A percentile compares a stretch with the other conserved stretches of the same genome.
These are phyloP conservation scores for Ptilodon capucinus DNA, from an alignment of 2,888 invertebrate species.

Conservation along the genomic window DNA sequence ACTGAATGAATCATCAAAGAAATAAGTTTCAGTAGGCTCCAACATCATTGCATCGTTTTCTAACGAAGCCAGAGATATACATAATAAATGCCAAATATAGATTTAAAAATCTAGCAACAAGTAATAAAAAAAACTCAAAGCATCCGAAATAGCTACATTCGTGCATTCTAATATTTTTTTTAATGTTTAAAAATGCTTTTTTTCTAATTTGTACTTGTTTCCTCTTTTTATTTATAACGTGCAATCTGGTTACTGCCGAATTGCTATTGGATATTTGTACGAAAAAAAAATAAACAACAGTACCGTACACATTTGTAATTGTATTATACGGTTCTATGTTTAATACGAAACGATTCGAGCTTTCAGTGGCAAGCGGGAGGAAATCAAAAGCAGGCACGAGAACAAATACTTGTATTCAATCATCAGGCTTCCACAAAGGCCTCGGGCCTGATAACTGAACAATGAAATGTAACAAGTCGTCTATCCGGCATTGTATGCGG, in stretches of 20 bases:
- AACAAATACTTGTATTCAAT: constrained; percentile 83
- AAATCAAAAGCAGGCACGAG: constrained; percentile 77
- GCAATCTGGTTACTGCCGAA: constrained; percentile 7
- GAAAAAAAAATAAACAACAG: constrained; percentile 38
- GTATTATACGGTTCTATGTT: constrained; percentile 53
- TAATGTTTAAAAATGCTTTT: background rate
- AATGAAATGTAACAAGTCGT: constrained; percentile 83
- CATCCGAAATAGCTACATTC: background rate
- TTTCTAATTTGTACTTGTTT: background rate
- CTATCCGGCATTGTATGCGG: constrained; percentile 77
- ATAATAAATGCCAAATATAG: too few relatives aligned
- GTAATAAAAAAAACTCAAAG: background rate
- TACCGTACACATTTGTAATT: constrained; percentile 56
- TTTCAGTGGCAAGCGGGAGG: constrained; percentile 69
- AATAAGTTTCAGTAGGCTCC: too few relatives aligned
- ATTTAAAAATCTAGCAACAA: background rate
- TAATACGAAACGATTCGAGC: constrained; percentile 65
- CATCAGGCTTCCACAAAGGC: constrained; percentile 79
- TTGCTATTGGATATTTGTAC: constrained; percentile 9
- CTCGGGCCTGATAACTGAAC: constrained; percentile 80
- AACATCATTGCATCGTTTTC: too few relatives aligned
- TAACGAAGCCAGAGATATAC: too few relatives aligned
- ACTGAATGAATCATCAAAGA: background rate
- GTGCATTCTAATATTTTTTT: background rate
- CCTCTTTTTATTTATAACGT: constrained; percentile 7